Conservation (phyloP, 2,113 vertebrate genomes). For the Isurus oxyrinchus region DNA sequence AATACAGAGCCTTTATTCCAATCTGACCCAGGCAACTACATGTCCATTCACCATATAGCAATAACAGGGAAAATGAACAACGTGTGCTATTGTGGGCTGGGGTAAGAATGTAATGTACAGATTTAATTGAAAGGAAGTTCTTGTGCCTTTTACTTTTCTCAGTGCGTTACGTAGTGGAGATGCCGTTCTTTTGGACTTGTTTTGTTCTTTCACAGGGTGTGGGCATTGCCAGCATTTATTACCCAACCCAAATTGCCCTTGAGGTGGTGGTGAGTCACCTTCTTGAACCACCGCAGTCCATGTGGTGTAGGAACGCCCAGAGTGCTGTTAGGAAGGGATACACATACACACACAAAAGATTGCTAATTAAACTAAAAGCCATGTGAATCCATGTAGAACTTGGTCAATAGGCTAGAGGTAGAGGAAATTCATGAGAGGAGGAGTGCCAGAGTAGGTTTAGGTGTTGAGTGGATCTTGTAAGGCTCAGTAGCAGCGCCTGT, state of each 20-base stretch:
- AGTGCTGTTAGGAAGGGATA: no score
- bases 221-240: no score
- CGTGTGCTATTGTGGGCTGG: neutral
- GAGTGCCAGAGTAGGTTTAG: neutral
- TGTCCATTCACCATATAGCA: neutral
- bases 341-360: neutral
- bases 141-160: neutral
- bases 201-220: no score
- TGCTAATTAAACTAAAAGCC: neutral
- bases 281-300: no score
- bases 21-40: neutral
- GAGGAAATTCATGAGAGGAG: neutral
- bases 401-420: neutral
- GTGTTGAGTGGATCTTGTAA: neutral
- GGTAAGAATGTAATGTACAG: neutral
- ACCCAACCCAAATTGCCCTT: no score
- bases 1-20: neutral
- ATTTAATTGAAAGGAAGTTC: neutral
- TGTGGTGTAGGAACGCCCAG: no score
- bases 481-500: no score
- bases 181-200: neutral
- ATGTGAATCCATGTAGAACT: neutral
- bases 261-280: no score
- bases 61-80: neutral
- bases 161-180: neutral